Evolutionary conservation across 1,140 invertebrate species (phyloP), one percentile per base, ranked within the genome.

Genomic region (Hirudo medicinalis): DNA sequence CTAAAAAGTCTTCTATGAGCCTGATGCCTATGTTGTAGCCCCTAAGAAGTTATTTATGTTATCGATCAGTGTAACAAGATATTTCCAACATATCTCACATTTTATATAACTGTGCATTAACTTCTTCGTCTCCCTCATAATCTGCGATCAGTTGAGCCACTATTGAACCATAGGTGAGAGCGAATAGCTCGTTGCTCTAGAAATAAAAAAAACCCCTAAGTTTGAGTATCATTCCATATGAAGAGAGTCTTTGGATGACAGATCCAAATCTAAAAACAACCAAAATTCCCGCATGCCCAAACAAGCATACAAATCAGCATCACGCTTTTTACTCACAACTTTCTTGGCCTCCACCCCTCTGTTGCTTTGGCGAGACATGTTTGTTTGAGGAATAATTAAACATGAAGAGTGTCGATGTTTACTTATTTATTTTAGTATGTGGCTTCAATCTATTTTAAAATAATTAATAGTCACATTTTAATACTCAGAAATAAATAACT

Each of bases 11-110:
- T 84, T 99, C 96, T 75, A 99, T 95, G 15, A 99, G 83, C 54
- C 96, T 84, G 66, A 97, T 88, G 43, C 97, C 97, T 87, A 99
- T 99, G 79, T 98, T 99, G 78, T 98, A 99, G 29, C 94, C 94
- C 81, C 83, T 84, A 71, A 69, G 76, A 77, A 67, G 43, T 5
- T 49, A 49, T 49, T 49, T 8, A 49, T 2, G 43, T 3, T 36
- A 36, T 36, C 32, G 6, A 36, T 36, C 32, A 3, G 32, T 36
- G 32, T 36, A 36, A 36, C 32, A 36, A 36, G 32, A 3, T 36
- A 36, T 2, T 36, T 36, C 32, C 6, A 49, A 49, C 15, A 15
- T 49, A 49, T 49, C 75, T 77, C 74, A 82, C 80, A 85, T 85
- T 80, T 83, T 85, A 69, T 85, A 84, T 22, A 85, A 76, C 73